Evolutionary conservation across 2,888 invertebrate genomes (phyloP), one percentile per base, ranked within the genome.

Genomic region (Synergus gifuensis): DNA sequence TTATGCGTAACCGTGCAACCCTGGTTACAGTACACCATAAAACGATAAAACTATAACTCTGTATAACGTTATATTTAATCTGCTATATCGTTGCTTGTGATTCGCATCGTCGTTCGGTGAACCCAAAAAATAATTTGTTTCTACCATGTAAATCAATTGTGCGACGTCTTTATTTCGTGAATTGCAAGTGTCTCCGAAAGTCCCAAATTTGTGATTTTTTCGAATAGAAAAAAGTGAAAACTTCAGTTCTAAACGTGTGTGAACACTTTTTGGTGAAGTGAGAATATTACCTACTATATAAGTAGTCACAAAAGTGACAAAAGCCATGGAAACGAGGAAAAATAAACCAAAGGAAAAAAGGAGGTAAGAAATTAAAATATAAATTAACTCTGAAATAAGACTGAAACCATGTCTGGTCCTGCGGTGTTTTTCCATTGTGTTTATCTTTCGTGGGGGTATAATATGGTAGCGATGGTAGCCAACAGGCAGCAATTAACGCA

Each of bases 321-420:
- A 62, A 62, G 22, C 3, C 16, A 66, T 67, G 67, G 44, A 67
- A 46, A 22, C 4, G 12, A 44, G 22, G 14, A 67, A 42, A 42
- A 67, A n/a, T 22, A 67, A 67, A 12, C 67, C 42, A n/a, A 67
- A 44, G 18, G 67, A 67, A 67, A 67, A 44, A 46, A 67, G 44
- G 22, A 67, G 67, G 67, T 67, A n/a, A 67, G 44, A 22, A 16
- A 9, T 18, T 14, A 11, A 40, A 18, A 67, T 44, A 5, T 9
- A 11, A 18, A 3, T 66, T 9, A 12, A 63, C 1, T 28, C 9
- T 11, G 9, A 42, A 42, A 9, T 42, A 9, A 42, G 42, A 42
- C 42, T 42, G 7, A 8, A 42, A 49, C 8, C 12, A 12, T 12
- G 11, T 49, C 49, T 49, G 49, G n/a, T n/a, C n/a, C n/a, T n/a